Conservation (phyloP, 2,113 vertebrate species). For the Nibea albiflora region DNA sequence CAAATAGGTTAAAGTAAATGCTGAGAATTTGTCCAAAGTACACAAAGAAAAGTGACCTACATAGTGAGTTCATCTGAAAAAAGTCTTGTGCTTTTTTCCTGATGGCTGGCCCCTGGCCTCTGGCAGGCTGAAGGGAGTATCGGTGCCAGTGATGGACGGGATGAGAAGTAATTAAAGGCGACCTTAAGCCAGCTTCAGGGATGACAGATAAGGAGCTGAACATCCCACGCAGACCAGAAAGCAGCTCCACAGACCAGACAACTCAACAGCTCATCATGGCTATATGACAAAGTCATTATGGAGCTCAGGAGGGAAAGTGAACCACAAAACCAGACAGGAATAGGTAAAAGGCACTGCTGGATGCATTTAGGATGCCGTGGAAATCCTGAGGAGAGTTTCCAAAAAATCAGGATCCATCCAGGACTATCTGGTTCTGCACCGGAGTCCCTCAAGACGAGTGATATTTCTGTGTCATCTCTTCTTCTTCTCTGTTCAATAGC, state of each 20-base stretch:
- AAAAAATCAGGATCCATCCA: slow-evolving; percentile 20
- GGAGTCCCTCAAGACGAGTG: slow-evolving; percentile 25
- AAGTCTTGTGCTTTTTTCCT: slow-evolving; percentile 24
- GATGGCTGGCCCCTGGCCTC: slow-evolving; percentile 24
- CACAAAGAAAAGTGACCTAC: slow-evolving; percentile 33
- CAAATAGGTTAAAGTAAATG: slow-evolving; percentile 31
- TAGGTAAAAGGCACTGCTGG: background rate
- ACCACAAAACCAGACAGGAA: slow-evolving; percentile 16
- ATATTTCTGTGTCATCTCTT: slow-evolving; percentile 51
- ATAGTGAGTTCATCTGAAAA: slow-evolving; percentile 18
- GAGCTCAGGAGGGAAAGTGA: slow-evolving; percentile 17
- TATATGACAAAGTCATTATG: background rate
- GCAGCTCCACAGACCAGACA: background rate
- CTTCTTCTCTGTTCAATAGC: slow-evolving; percentile 26
- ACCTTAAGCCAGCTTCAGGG: slow-evolving; percentile 52
- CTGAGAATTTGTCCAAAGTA: slow-evolving; percentile 9
- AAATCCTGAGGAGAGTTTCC: slow-evolving; percentile 41
- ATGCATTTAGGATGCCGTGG: background rate
- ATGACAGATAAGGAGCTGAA: slow-evolving; percentile 43
- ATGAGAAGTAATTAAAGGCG: slow-evolving; percentile 67
- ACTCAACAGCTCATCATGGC: slow-evolving; percentile 15
- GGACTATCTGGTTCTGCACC: slow-evolving; percentile 10
- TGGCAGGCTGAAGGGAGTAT: slow-evolving; percentile 36
- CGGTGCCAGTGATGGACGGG: slow-evolving; percentile 56
- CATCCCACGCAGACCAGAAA: slow-evolving; percentile 15